Base-by-base conservation (phyloP, 1,140 invertebrate species). In the Phortica variegata region DNA sequence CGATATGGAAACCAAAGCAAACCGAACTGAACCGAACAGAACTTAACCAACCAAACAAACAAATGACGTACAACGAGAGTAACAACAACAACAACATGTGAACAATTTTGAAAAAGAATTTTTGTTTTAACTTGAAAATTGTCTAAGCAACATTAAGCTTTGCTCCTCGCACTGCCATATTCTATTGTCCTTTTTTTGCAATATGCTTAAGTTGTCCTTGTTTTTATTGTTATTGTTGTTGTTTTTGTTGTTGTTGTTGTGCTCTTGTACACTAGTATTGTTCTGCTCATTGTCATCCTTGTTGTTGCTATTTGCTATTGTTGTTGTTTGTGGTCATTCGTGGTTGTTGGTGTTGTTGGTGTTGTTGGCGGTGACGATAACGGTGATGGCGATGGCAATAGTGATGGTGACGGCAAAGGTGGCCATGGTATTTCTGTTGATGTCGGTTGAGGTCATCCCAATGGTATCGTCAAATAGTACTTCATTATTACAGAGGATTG, bases 401-500 rank as follows among this genome's bases (percentile, higher is more conserved):
- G n/a, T n/a, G n/a, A n/a, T n/a, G n/a, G n/a, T n/a, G n/a, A n/a
- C n/a, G n/a, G n/a, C n/a, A n/a, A n/a, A n/a, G n/a, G n/a, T n/a
- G n/a, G n/a, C n/a, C n/a, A n/a, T n/a, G n/a, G n/a, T n/a, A n/a
- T n/a, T n/a, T n/a, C n/a, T n/a, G n/a, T n/a, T n/a, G n/a, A n/a
- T n/a, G n/a, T n/a, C n/a, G n/a, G n/a, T n/a, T n/a, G n/a, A n/a
- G n/a, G n/a, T n/a, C n/a, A n/a, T n/a, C 43, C 43, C 43, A 21
- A 9, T 40, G 52, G 40, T 49, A 39, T 52, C 57, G 58, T 57
- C 57, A 65, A 60, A 65, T 58, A 55, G 54, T 60, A 65, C 66
- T 70, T 70, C 66, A 70, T 70, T 70, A 70, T 70, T 62, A 59
- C 66, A 55, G 59, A 60, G 61, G 59, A 69, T 70, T 70, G 65